phyloP scores from a whole-genome alignment of 92 coral and sea anemone genomes.

The Epizoanthus rinbou region DNA sequence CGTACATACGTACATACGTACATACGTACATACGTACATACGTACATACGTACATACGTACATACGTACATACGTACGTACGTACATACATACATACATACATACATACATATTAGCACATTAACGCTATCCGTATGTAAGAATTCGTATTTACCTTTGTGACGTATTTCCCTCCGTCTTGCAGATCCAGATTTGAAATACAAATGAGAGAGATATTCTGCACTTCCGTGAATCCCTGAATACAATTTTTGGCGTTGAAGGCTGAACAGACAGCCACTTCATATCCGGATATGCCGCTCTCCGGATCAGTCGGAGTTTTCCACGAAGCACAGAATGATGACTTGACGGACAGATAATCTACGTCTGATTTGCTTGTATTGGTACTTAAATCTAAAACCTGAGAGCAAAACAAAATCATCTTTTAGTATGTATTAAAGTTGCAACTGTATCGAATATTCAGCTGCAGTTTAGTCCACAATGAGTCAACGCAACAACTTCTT shows the following conservation, averaged over 20 bases:
- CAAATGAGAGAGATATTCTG: conserved; percentile 58
- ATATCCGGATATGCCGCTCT: conserved; percentile 63
- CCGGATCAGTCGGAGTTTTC: conserved; percentile 50
- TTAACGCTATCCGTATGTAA: too few species aligned
- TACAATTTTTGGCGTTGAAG: conserved; percentile 58
- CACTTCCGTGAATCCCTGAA: conserved; percentile 54
- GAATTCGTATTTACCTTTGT: conserved; percentile 10
- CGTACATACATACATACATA: too few species aligned
- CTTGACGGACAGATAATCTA: conserved; percentile 52
- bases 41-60: too few species aligned
- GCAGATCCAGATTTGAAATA: conserved; percentile 57
- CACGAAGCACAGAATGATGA: conserved; percentile 56
- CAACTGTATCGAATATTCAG: too few species aligned
- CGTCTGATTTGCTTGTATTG: conserved; percentile 41
- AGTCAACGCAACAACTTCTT: too few species aligned
- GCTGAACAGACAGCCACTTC: conserved; percentile 69
- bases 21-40: too few species aligned
- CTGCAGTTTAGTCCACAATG: too few species aligned
- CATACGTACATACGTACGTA: too few species aligned
- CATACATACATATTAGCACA: too few species aligned
- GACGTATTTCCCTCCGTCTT: conserved; percentile 62
- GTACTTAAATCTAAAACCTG: conserved; percentile 21
- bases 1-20: too few species aligned
- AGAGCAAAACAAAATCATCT: not conserved
- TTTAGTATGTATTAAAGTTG: not conserved